phyloP scores from a whole-genome alignment of 2,888 invertebrate genomes.

The Sialis lutaria region DNA sequence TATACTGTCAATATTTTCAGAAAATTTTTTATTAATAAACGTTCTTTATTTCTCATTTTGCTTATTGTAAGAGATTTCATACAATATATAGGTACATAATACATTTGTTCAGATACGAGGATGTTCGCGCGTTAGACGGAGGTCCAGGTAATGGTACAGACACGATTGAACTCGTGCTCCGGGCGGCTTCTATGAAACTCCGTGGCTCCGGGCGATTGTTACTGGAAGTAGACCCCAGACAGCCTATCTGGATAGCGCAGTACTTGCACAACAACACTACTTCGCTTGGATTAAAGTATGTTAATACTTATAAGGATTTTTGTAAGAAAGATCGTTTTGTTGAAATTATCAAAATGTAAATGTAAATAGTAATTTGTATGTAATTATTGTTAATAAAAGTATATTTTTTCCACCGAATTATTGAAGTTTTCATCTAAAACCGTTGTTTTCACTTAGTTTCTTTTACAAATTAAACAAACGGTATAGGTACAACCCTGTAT shows the following conservation, averaged over 20 bases:
- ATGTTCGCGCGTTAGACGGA: conserved; percentile 41
- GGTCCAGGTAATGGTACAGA: conserved; percentile 40
- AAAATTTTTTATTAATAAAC: too few relatives aligned
- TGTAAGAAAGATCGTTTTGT: conserved; percentile 36
- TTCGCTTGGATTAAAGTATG: conserved; percentile 21
- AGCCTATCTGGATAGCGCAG: conserved; percentile 29
- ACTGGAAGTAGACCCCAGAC: conserved; percentile 37
- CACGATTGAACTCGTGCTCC: conserved; percentile 35
- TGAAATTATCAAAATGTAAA: conserved; percentile 20
- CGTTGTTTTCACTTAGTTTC: too few relatives aligned
- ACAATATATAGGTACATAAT: too few relatives aligned
- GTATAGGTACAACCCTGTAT: too few relatives aligned
- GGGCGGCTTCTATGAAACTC: conserved; percentile 29
- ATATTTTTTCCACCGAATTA: too few relatives aligned
- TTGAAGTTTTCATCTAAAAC: too few relatives aligned
- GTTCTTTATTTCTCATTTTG: not conserved
- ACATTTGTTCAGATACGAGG: conserved; percentile 37
- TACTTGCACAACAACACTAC: conserved; percentile 24
- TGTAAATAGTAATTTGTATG: too few relatives aligned
- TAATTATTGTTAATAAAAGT: too few relatives aligned
- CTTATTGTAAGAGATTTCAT: not conserved
- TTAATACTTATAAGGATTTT: conserved; percentile 31
- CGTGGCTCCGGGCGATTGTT: conserved; percentile 30
- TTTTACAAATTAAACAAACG: too few relatives aligned
- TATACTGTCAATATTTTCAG: too few relatives aligned